Evolutionary conservation across 2,888 invertebrate species (phyloP).

Genomic region (Lymantria dispar): DNA sequence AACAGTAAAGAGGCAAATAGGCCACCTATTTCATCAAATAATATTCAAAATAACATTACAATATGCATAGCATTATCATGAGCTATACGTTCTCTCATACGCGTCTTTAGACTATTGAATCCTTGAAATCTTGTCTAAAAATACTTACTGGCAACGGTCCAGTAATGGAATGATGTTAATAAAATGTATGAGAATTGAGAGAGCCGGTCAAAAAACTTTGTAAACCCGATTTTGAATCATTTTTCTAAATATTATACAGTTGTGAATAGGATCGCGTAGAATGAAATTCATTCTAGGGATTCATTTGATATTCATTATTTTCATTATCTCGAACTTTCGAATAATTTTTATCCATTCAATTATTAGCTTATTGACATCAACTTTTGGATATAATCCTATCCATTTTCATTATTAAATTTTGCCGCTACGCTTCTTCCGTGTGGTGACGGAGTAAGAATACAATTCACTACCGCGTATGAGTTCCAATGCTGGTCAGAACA

Average conservation of each 20-base stretch:
- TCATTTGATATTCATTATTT: no score
- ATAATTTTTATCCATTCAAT: no score
- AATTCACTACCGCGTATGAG: no score
- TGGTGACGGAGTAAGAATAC: no score
- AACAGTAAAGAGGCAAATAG: neutral
- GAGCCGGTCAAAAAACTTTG: conserved; percentile 41
- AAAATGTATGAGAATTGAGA: conserved; percentile 47
- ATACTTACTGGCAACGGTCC: conserved; percentile 47
- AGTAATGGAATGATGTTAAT: conserved; percentile 46
- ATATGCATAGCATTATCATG: conserved; percentile 15
- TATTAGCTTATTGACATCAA: no score
- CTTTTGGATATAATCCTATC: no score
- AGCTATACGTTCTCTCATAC: conserved; percentile 22
- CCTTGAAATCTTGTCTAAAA: conserved; percentile 50
- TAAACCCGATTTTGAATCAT: conserved; percentile 16
- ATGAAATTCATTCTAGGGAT: neutral
- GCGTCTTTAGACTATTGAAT: conserved; percentile 45
- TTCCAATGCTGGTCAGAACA: no score
- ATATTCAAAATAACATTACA: conserved; percentile 5
- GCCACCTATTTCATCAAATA: conserved; percentile 1
- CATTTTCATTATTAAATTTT: no score
- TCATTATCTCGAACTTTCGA: no score
- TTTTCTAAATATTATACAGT: neutral
- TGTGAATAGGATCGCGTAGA: neutral
- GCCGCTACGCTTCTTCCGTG: no score